Evolutionary conservation across 1,140 invertebrate species (phyloP).

Genomic region (Drosophila erecta): DNA sequence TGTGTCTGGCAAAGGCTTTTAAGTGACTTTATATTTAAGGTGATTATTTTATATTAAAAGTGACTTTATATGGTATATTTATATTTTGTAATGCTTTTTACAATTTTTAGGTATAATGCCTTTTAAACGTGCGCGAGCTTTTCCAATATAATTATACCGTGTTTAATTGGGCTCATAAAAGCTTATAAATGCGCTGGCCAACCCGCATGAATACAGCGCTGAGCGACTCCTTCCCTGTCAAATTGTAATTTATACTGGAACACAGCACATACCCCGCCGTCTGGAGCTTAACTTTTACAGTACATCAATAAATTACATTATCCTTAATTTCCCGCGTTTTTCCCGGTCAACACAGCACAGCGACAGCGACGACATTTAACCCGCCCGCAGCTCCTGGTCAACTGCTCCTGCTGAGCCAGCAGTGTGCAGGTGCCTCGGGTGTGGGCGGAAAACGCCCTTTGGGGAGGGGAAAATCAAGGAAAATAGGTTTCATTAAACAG

Average conservation of each 20-base stretch:
- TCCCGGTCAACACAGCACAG: constrained; percentile 69
- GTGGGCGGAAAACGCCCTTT: not conserved
- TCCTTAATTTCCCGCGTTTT: constrained; percentile 80
- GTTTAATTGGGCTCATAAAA: constrained; percentile 59
- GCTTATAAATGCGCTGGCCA: constrained; percentile 37
- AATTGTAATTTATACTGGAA: constrained; percentile 78
- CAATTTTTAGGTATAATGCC: not conserved
- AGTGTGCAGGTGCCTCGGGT: constrained; percentile 6
- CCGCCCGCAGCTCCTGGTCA: constrained; percentile 55
- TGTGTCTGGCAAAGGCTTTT: constrained; percentile 30
- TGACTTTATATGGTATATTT: not conserved
- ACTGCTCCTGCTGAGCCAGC: constrained; percentile 64
- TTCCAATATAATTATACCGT: constrained; percentile 31
- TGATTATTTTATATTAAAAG: too few relatives aligned
- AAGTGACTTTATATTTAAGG: not conserved
- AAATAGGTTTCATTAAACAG: constrained; percentile 49
- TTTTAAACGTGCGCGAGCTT: constrained; percentile 8
- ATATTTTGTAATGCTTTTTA: not conserved
- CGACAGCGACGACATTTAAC: constrained; percentile 62
- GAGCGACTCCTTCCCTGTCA: constrained; percentile 31
- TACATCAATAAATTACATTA: constrained; percentile 81
- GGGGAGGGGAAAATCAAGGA: constrained; percentile 26
- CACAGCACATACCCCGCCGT: constrained; percentile 27
- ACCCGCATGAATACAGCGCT: constrained; percentile 34
- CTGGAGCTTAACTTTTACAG: constrained; percentile 79